Percentiles rank a stretch among this genome's conserved stretches.
Conservation (phyloP, 1,140 invertebrate genomes). For the Lethocerus indicus region DNA sequence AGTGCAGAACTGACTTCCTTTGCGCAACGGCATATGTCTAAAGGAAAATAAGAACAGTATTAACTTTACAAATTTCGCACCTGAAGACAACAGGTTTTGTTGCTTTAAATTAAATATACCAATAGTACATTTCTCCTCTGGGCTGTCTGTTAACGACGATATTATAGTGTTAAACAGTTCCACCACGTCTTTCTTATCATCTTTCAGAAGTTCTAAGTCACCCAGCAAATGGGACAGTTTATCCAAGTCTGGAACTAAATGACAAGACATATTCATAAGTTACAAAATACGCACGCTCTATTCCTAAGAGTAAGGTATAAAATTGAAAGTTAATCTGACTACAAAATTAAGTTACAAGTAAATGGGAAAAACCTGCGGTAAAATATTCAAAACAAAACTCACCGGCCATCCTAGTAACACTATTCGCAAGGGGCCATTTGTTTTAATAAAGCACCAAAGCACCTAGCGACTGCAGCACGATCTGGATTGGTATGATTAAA, state of each 20-base stretch:
- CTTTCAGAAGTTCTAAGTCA: slow-evolving; percentile 9
- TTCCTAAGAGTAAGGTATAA: too few species aligned
- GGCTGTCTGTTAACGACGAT: neutral
- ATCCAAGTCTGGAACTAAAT: slow-evolving; percentile 9
- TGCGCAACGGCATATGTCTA: slow-evolving; percentile 6
- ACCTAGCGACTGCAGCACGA: too few species aligned
- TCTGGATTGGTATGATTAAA: too few species aligned
- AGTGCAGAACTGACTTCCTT: slow-evolving; percentile 11
- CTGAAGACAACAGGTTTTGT: neutral
- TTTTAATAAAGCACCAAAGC: too few species aligned
- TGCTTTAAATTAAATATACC: neutral
- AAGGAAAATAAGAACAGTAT: neutral
- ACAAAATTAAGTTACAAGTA: too few species aligned
- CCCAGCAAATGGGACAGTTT: slow-evolving; percentile 9
- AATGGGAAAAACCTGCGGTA: too few species aligned
- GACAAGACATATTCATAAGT: slow-evolving; percentile 16
- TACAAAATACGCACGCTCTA: too few species aligned
- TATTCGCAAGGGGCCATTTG: too few species aligned
- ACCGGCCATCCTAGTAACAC: too few species aligned
- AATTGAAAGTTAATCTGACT: too few species aligned
- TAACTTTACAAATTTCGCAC: neutral
- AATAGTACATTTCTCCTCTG: neutral
- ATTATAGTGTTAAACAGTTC: slow-evolving; percentile 9
- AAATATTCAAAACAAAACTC: too few species aligned
- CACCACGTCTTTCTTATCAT: slow-evolving; percentile 8